These are phyloP conservation scores for Aphodius granarius DNA, from an alignment of 2,888 invertebrate species.

Conservation along the genomic window DNA sequence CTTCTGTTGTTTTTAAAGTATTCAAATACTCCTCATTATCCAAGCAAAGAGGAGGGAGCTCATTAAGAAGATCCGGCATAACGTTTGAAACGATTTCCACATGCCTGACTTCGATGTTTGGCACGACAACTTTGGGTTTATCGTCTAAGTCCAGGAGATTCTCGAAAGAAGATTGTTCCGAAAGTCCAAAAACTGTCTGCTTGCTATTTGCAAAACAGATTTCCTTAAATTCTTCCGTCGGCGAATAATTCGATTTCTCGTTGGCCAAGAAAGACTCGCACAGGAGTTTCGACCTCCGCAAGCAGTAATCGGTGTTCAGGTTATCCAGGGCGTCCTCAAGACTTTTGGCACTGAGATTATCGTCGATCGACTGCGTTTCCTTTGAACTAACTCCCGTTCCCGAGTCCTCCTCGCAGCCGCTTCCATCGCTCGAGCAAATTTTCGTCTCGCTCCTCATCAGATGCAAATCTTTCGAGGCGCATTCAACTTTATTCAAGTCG, in stretches of 20 bases:
- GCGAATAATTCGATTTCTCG: conserved; percentile 17
- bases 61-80: neutral
- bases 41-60: neutral
- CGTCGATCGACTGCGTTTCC: conserved; percentile 1
- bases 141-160: neutral
- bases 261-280: conserved; percentile 20
- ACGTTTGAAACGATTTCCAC: neutral
- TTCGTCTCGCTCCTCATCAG: neutral
- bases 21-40: neutral
- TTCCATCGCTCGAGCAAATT: conserved; percentile 3
- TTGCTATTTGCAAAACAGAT: conserved; percentile 1
- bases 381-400: neutral
- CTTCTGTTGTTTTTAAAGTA: neutral
- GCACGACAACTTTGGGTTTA: neutral
- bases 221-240: neutral
- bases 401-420: conserved; percentile 8
- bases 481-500: conserved; percentile 18
- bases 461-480: conserved; percentile 14
- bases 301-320: conserved; percentile 17
- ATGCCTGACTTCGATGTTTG: neutral
- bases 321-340: conserved; percentile 15
- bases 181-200: neutral
- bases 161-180: neutral
- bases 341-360: conserved; percentile 11
- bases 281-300: conserved; percentile 8